Evolutionary conservation across 2,888 invertebrate genomes (phyloP).

Genomic region (Clitarchus hookeri): DNA sequence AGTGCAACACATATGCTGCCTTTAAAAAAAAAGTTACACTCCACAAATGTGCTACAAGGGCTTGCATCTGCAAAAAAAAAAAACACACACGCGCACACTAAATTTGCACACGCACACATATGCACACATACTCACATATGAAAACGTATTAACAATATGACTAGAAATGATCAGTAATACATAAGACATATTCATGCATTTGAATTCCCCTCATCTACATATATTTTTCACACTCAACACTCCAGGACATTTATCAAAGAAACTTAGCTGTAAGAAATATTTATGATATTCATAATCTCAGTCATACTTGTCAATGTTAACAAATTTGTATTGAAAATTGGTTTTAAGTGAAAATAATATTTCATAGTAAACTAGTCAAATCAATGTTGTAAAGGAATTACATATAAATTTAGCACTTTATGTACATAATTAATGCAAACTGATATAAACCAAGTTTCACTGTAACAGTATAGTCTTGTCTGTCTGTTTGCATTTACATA

Average conservation of each 20-base stretch:
- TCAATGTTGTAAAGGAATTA: no score
- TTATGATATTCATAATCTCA: neutral
- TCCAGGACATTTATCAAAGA: neutral
- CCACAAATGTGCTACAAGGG: neutral
- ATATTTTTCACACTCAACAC: neutral
- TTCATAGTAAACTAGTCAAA: neutral
- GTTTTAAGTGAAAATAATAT: neutral
- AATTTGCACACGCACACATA: neutral
- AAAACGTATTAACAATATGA: constrained; percentile 5
- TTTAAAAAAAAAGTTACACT: neutral
- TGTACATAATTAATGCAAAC: neutral
- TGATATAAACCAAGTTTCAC: neutral
- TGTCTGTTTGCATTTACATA: no score
- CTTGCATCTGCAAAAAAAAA: neutral
- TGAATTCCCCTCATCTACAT: neutral
- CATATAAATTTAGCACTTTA: no score
- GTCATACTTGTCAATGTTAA: neutral
- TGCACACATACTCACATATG: neutral
- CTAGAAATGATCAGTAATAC: neutral
- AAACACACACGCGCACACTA: neutral
- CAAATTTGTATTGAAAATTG: neutral
- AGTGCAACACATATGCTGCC: neutral
- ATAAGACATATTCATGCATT: neutral
- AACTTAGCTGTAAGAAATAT: neutral
- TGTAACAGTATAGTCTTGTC: neutral